Base-by-base conservation (phyloP, 2,113 vertebrate genomes). In the Ursus arctos region DNA sequence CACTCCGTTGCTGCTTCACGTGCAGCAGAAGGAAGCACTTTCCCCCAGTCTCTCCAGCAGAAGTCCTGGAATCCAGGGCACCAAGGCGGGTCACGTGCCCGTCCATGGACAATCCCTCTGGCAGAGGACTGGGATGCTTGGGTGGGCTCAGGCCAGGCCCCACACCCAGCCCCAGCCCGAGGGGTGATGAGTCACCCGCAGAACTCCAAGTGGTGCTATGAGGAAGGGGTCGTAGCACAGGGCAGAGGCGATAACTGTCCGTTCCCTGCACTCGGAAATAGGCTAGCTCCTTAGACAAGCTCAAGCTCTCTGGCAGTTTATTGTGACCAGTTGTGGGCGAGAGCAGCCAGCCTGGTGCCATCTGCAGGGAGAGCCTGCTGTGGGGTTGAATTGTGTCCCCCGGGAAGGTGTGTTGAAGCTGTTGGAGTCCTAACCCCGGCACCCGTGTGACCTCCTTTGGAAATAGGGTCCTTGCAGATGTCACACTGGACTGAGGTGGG, bases 41-140 rank as follows among this genome's bases (percentile, higher is more conserved):
- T 6, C 36, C 28, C 4, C 15, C 40, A n/a, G 63, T 11, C 26
- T 9, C n/a, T 28, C 55, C 10, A 8, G n/a, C 74, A 36, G 28
- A 33, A 28, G 24, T 16, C 71, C 59, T 24, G 2, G 5, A 36
- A 47, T n/a, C 33, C 33, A 0, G 28, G 4, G 31, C 24, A 43
- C 26, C 21, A 2, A 10, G 1, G 5, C 0, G 0, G 79, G 18
- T 81, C 65, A 33, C 0, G 0, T 67, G 40, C n/a, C 36, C 77
- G 0, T 80, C 33, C 10, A 0, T 13, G 31, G 72, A 3, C 5
- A 28, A 3, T 14, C 26, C 12, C 21, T 3, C n/a, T 4, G 0
- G 49, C 43, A 36, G 53, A 74, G 72, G 74, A 7, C 63, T 0
- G 28, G 28, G 36, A 6, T 28, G 12, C n/a, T 10, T 13, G 5